Base-by-base conservation (phyloP, 2,113 vertebrate genomes). In the Piprites chloris region DNA sequence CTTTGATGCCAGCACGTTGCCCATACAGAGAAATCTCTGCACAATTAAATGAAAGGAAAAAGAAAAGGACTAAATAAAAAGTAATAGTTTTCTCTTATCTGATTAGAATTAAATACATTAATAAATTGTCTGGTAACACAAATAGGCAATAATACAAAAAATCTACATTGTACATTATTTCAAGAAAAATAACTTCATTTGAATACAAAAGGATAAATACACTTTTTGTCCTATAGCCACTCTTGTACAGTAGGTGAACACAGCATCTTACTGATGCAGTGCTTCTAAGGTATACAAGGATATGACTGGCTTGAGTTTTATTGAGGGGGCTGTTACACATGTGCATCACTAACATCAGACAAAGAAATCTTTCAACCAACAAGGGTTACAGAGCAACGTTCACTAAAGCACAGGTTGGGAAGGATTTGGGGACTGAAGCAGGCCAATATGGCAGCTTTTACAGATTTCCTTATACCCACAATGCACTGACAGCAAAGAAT, bases 201-300 rank as follows among this genome's bases (percentile, higher is more conserved):
- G 98, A 98, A 98, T 99, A 99, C 98, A 99, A 99, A 99, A 98
- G 98, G 98, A 99, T 98, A 99, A 99, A 99, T 98, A 99, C 98
- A 99, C 98, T 97, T 97, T 96, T 98, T 97, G 97, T 96, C 97
- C 98, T 98, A 97, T 97, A 98, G 97, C 98, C 98, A 97, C 98
- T 98, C 98, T 97, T 95, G 98, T 97, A 97, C 96, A 97, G 93
- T 92, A 94, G 97, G 97, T 98, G 98, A 97, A 97, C 97, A 96
- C 98, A 55, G 96, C 98, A 97, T 92, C 98, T 94, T 71, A 90
- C 85, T 67, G 96, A 94, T 88, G 89, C 97, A 61, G 98, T 91
- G 97, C 97, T 94, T 97, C 98, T 97, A 88, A 97, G 96, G 98
- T 98, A 97, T 97, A 98, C 96, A 97, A 98, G 97, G 98, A 94